Evolutionary conservation across 2,113 vertebrate genomes (phyloP).

Genomic region (Argyrosomus japonicus): DNA sequence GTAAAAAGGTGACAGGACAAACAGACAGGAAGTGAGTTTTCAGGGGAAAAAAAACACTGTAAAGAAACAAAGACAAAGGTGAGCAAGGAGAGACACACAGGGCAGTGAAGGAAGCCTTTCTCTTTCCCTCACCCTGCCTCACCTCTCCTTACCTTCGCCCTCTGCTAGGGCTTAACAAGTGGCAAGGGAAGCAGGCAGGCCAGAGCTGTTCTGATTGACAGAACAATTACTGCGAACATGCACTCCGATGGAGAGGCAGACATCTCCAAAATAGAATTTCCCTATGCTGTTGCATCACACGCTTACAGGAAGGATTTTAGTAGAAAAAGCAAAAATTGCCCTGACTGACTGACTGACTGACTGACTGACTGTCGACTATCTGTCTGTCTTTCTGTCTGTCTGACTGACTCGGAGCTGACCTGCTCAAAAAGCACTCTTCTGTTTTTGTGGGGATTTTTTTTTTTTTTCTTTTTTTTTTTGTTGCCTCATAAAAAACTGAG

Average conservation of each 20-base stretch:
- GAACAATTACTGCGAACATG: slow-evolving; percentile 88
- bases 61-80: slow-evolving; percentile 9
- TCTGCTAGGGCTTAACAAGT: slow-evolving; percentile 80
- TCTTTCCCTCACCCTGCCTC: slow-evolving; percentile 50
- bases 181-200: slow-evolving; percentile 82
- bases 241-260: slow-evolving; percentile 82
- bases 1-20: background rate
- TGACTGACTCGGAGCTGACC: slow-evolving; percentile 25
- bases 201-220: slow-evolving; percentile 85
- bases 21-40: slow-evolving; percentile 3
- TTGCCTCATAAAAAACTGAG: slow-evolving; percentile 43
- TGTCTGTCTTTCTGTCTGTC: slow-evolving; percentile 38
- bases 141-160: slow-evolving; percentile 65
- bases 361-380: slow-evolving; percentile 22
- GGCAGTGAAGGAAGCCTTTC: slow-evolving; percentile 34
- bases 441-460: too few species aligned
- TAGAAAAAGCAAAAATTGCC: slow-evolving; percentile 72
- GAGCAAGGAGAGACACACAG: slow-evolving; percentile 35
- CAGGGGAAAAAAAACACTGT: slow-evolving; percentile 1
- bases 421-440: too few species aligned
- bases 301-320: slow-evolving; percentile 81
- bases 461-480: background rate
- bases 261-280: slow-evolving; percentile 87
- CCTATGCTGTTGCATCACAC: slow-evolving; percentile 83
- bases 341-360: slow-evolving; percentile 49